These are phyloP conservation scores for Clamator glandarius DNA, from an alignment of 2,797 vertebrate species.

Conservation along the genomic window DNA sequence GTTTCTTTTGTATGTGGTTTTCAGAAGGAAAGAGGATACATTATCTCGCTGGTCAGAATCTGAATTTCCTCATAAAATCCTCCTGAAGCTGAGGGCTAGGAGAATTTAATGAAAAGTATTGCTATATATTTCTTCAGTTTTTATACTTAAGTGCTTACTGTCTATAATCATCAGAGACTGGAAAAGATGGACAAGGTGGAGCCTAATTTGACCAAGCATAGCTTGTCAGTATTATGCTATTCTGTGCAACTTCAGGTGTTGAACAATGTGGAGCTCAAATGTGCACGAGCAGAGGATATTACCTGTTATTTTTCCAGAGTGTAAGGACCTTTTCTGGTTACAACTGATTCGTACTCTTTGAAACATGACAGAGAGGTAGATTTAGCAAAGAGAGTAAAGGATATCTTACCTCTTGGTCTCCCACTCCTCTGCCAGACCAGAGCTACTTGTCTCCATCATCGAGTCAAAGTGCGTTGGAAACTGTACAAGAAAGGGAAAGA, in stretches of 20 bases:
- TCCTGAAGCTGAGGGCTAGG: neutral
- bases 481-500: neutral
- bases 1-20: neutral
- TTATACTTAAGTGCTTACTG: neutral
- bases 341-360: neutral
- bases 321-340: neutral
- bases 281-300: rapidly evolving
- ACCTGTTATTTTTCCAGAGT: neutral
- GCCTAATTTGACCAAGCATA: neutral
- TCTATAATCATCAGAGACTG: neutral
- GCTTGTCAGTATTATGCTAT: neutral
- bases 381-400: neutral
- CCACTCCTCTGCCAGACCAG: neutral
- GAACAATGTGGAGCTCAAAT: rapidly evolving
- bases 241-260: neutral
- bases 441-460: neutral
- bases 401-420: neutral
- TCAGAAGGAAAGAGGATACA: neutral
- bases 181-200: neutral
- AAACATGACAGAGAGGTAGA: neutral
- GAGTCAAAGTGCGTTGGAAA: neutral
- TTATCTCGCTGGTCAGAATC: neutral
- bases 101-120: neutral
- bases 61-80: neutral
- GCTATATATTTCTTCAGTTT: neutral